A percentile compares a stretch with the other conserved stretches of the same genome.
These are phyloP conservation scores for Petrosia ficiformis DNA, from an alignment of 37 sponge, comb jelly and placozoan species.

Conservation along the genomic window DNA sequence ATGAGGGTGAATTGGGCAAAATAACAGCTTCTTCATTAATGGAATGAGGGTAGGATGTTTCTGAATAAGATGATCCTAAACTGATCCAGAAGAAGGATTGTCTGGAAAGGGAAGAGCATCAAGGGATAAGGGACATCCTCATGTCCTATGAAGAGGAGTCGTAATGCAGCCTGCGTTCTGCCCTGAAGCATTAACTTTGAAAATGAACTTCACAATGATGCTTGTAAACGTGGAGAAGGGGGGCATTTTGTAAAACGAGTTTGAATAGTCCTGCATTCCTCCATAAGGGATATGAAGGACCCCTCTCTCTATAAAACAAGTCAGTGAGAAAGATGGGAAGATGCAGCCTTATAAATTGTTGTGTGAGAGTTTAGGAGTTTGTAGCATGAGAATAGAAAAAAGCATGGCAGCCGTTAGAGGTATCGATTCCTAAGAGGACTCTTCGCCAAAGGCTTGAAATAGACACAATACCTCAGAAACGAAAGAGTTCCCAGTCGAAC, in stretches of 20 bases:
- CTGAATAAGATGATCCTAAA: constrained; percentile 3
- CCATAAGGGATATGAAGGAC: neutral
- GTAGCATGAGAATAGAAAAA: constrained; percentile 10
- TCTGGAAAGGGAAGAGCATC: neutral
- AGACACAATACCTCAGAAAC: constrained; percentile 4
- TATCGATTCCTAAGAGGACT: constrained; percentile 7
- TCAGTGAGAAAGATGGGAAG: neutral
- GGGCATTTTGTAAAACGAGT: neutral
- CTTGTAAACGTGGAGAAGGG: neutral
- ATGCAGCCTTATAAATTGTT: neutral
- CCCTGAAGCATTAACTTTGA: constrained; percentile 10
- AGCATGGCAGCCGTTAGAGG: constrained; percentile 20
- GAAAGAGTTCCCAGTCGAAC: constrained; percentile 7
- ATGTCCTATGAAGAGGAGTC: neutral
- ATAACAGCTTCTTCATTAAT: neutral
- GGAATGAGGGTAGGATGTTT: constrained; percentile 34
- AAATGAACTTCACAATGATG: neutral
- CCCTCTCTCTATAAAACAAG: constrained; percentile 13
- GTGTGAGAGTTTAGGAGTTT: constrained; percentile 2
- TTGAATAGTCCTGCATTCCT: constrained; percentile 18
- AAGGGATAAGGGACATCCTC: constrained; percentile 2
- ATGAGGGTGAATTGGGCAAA: neutral
- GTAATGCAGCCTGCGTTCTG: constrained; percentile 7
- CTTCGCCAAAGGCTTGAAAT: constrained; percentile 17
- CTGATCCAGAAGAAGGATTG: neutral